A percentile compares a stretch with the other conserved stretches of the same genome.
phyloP scores from a whole-genome alignment of 1,140 invertebrate species.

The Caerostris extrusa region DNA sequence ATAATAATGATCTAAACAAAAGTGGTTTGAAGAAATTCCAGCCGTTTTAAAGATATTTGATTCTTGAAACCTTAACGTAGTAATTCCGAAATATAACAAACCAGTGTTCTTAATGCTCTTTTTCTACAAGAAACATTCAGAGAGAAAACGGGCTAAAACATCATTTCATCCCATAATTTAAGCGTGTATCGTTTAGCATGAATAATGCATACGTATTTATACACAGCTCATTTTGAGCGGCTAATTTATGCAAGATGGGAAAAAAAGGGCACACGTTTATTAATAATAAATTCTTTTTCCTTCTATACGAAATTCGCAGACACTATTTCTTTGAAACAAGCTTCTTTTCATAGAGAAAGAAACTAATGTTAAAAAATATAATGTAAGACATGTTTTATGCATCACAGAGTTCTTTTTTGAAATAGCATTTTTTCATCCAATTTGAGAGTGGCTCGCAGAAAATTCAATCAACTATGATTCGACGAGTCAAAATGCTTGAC shows the following conservation, averaged over 20 bases:
- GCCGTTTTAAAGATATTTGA: too few relatives aligned
- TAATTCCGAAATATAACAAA: too few relatives aligned
- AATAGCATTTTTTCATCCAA: conserved; percentile 57
- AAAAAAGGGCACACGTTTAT: neutral
- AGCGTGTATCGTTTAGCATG: neutral
- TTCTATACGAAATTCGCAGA: neutral
- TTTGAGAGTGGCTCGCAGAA: conserved; percentile 20
- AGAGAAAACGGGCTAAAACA: too few relatives aligned
- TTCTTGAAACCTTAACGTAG: too few relatives aligned
- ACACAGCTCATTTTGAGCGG: neutral
- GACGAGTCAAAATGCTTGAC: conserved; percentile 56
- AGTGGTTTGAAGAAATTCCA: too few relatives aligned
- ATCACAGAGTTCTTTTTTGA: neutral
- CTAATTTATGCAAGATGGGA: conserved; percentile 4
- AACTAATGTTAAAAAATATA: neutral
- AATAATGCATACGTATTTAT: neutral
- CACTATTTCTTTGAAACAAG: neutral
- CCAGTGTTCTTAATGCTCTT: neutral
- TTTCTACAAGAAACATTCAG: neutral
- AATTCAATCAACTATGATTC: conserved; percentile 45
- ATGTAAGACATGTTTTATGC: conserved; percentile 51
- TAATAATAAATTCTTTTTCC: conserved; percentile 8
- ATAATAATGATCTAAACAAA: too few relatives aligned
- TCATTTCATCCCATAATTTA: neutral
- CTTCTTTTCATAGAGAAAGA: neutral